phyloP scores from a whole-genome alignment of 2,797 vertebrate genomes.

The Helostoma temminkii region DNA sequence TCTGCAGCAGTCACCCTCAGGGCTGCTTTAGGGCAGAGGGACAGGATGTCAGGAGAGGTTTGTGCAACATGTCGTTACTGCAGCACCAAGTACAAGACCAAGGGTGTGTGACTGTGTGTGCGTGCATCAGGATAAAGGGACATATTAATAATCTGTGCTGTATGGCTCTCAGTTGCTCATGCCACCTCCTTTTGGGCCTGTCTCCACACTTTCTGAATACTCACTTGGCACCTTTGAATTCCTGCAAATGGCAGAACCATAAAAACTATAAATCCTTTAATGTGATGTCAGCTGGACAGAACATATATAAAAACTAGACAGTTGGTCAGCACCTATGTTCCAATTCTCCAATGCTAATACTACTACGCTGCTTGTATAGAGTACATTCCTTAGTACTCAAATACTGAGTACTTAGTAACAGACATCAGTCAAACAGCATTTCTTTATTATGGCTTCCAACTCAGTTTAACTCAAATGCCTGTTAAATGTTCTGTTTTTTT shows the following conservation, averaged over 20 bases:
- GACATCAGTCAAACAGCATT: too few relatives aligned
- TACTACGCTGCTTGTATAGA: too few relatives aligned
- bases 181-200: background rate
- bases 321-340: too few relatives aligned
- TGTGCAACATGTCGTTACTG: conserved; percentile 58
- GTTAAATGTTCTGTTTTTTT: too few relatives aligned
- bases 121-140: background rate
- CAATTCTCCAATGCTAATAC: too few relatives aligned
- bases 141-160: conserved; percentile 38
- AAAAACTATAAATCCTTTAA: conserved; percentile 18
- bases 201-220: conserved; percentile 9
- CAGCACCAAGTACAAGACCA: conserved; percentile 27
- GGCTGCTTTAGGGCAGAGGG: conserved; percentile 72
- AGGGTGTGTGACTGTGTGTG: background rate
- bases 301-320: too few relatives aligned
- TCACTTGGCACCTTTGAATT: conserved; percentile 10
- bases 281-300: background rate
- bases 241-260: conserved; percentile 4
- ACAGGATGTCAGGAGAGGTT: conserved; percentile 72
- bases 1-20: conserved; percentile 62
- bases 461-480: too few relatives aligned
- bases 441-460: too few relatives aligned
- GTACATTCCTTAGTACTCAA: too few relatives aligned
- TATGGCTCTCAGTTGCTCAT: background rate
- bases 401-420: too few relatives aligned